Evolutionary conservation across 2,113 vertebrate genomes (phyloP), one percentile per base, ranked within the genome.

Genomic region (Noturus placidus): DNA sequence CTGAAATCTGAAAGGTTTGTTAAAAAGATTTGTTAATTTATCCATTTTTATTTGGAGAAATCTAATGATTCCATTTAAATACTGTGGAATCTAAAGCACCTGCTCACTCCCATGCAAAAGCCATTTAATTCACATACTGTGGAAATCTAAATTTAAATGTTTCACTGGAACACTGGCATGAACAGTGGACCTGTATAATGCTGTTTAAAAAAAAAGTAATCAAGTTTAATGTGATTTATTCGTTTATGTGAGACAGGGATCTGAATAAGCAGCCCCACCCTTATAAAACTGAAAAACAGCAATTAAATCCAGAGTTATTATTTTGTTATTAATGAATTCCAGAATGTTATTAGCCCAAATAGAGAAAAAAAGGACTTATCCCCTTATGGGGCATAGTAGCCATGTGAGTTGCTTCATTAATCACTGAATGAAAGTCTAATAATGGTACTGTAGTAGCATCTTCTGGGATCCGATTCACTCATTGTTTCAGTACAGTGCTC

Each of bases 401-500:
- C 52, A 13, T 70, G 50, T 14, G 61, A 72, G 52, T 35, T 72
- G 79, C 52, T 30, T 72, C 67, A 72, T 82, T 87, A 82, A 82
- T 82, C 86, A 82, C 67, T 82, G 86, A 87, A 74, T 82, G 22
- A 82, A 50, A 38, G n/a, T 69, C 74, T 22, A 72, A 2, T n/a
- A 35, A 82, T 52, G 33, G 57, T 59, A 74, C 27, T 76, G 11
- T 54, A 70, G 33, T 67, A 42, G 35, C 38, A 4, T 79, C 85
- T 46, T 50, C 74, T 86, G 85, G 85, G 59, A 86, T 67, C 10
- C 10, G 50, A 14, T 46, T 70, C 63, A 30, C 69, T 87, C 54
- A 50, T 50, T 86, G 35, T 70, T 35, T 57, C 46, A n/a, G 46
- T n/a, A 20, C 63, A 81, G 13, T 6, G n/a, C 25, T 86, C 76